Conservation (phyloP, 2,113 vertebrate genomes). For the Petrocephalus zakoni region DNA sequence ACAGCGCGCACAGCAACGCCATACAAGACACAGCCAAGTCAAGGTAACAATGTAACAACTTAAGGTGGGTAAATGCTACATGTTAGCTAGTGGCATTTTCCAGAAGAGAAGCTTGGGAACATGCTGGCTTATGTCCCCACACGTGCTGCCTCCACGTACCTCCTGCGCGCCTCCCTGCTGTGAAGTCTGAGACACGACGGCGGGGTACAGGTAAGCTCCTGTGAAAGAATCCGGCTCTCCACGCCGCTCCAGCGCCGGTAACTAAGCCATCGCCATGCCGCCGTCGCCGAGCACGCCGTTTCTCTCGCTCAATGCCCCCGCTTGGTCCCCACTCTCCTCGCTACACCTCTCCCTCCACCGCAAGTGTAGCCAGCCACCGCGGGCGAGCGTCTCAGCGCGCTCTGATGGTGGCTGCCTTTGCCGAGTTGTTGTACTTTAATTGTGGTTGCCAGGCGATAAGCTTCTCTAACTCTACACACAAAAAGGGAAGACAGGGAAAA, state of each 20-base stretch:
- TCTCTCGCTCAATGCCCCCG: neutral
- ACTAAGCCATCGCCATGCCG: neutral
- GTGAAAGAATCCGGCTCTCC: constrained; percentile 31
- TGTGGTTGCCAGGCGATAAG: constrained; percentile 80
- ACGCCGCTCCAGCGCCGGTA: constrained; percentile 15
- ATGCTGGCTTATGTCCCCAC: neutral
- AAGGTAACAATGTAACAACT: neutral
- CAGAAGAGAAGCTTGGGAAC: neutral
- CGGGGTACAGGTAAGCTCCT: constrained; percentile 32
- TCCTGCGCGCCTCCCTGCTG: constrained; percentile 13
- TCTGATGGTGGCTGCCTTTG: constrained; percentile 44
- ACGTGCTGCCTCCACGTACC: constrained; percentile 20
- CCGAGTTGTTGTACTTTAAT: constrained; percentile 76
- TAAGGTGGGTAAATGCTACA: neutral
- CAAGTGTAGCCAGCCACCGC: constrained; percentile 37
- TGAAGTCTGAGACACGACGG: constrained; percentile 40
- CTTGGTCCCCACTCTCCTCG: neutral
- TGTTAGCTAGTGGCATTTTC: neutral
- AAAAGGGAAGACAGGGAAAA: constrained; percentile 39
- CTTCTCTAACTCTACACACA: constrained; percentile 53
- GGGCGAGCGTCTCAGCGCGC: constrained; percentile 5
- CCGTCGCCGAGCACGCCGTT: constrained; percentile 3
- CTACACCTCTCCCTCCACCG: neutral
- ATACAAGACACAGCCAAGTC: neutral
- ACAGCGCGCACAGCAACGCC: neutral